Evolutionary conservation across 2,113 vertebrate species (phyloP).

Genomic region (Triplophysa rosa): DNA sequence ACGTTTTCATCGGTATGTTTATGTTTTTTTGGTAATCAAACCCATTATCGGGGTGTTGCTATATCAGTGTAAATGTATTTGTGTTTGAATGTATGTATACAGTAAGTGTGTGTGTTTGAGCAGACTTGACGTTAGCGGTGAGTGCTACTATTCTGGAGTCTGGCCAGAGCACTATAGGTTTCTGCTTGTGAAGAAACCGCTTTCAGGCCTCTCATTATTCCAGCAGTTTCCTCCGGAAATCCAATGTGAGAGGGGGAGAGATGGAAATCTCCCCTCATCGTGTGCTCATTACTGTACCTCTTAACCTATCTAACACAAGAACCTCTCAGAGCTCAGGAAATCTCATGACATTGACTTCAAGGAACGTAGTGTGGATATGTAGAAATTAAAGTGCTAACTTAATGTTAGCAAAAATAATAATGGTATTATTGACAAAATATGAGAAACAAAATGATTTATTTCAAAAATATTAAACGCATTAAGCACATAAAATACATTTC

Average conservation of each 20-base stretch:
- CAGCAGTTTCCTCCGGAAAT: constrained; percentile 48
- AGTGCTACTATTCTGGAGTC: constrained; percentile 25
- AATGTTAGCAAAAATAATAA: too few species aligned
- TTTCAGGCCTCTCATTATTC: constrained; percentile 43
- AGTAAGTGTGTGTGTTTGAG: neutral
- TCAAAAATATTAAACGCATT: too few species aligned
- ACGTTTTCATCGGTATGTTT: too few species aligned
- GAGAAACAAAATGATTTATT: too few species aligned
- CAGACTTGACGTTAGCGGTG: neutral
- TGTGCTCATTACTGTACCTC: neutral
- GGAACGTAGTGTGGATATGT: neutral
- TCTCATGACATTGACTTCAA: neutral
- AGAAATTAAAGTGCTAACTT: neutral
- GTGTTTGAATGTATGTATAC: too few species aligned
- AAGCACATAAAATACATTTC: too few species aligned
- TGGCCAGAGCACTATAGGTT: constrained; percentile 5
- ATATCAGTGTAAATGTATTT: too few species aligned
- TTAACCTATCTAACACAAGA: neutral
- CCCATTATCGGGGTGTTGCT: too few species aligned
- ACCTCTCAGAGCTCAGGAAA: neutral
- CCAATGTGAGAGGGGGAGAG: constrained; percentile 1
- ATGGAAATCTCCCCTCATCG: constrained; percentile 19
- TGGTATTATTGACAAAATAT: too few species aligned
- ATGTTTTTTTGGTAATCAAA: too few species aligned
- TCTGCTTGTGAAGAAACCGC: constrained; percentile 36